These are phyloP conservation scores for Elanus axillaris DNA, from an alignment of 2,113 vertebrate species.

Conservation along the genomic window DNA sequence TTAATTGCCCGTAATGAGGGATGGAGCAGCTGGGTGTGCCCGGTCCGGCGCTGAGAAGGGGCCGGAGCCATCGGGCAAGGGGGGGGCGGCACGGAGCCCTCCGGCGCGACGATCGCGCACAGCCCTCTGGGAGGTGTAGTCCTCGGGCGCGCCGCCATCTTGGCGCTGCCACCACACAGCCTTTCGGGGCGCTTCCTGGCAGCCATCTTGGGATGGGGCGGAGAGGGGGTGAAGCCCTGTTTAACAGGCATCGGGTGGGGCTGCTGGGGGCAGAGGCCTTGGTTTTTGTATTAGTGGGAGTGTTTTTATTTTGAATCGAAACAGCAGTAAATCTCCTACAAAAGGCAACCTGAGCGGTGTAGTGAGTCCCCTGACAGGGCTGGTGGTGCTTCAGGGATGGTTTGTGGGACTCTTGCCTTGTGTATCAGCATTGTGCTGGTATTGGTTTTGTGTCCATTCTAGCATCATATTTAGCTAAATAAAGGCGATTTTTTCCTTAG, in stretches of 20 bases:
- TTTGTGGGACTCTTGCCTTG: neutral
- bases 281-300: no score
- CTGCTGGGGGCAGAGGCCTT: rapidly evolving
- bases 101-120: neutral
- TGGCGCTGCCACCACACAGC: neutral
- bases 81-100: no score
- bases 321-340: neutral
- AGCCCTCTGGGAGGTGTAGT: neutral
- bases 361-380: neutral
- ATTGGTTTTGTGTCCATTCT: rapidly evolving
- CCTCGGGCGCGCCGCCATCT: neutral
- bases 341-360: neutral
- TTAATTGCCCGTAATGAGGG: neutral
- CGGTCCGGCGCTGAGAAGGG: neutral
- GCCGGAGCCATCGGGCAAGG: no score
- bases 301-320: neutral
- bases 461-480: neutral
- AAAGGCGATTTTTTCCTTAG: neutral
- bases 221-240: no score
- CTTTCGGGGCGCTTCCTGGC: neutral
- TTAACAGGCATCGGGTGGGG: rapidly evolving
- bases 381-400: no score
- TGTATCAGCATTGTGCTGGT: neutral
- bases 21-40: rapidly evolving
- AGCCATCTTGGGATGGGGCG: neutral